Base-by-base conservation (phyloP, 2,888 invertebrate species). In the Acrobasis suavella region DNA sequence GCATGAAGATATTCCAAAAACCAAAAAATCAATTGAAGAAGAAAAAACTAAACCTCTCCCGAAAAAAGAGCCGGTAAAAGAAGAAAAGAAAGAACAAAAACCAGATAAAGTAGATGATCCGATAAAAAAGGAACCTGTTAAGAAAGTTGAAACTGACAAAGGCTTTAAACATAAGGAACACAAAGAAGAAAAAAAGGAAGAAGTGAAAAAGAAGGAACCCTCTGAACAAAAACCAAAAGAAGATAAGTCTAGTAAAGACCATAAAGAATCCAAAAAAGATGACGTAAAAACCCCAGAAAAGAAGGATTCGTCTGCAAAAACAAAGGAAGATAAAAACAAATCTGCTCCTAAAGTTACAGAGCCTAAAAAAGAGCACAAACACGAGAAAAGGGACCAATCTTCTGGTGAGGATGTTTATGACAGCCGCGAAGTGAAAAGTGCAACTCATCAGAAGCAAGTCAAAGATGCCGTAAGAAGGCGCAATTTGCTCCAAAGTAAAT, bases 401-500 rank as follows among this genome's bases (percentile, higher is more conserved):
- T 81, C 72, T 14, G 69, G 60, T 61, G 74, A 82, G 69, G 75
- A 72, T 42, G 56, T 71, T 62, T 64, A 67, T 58, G 78, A 77
- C 50, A 79, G 72, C 38, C 64, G 71, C 67, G 81, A 81, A 77
- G 70, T 70, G 50, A 77, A 72, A 66, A 76, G 73, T 70, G 81
- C 81, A 62, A 81, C 77, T 70, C 71, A 85, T 76, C 74, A 83
- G 65, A 86, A 86, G 71, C 85, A 85, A 63, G 76, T 86, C 72
- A 87, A 82, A 58, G 89, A 90, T 50, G 87, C 88, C 68, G 79
- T 91, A 64, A 76, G 85, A 22, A 80, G 89, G 71, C 85, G 87
- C 62, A 91, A 89, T 74, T 84, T 93, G 68, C 82, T 90, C 22
- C 86, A 92, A 78, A 92, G 93, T 79, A 92, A 92, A 84, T 94